A percentile compares a stretch with the other conserved stretches of the same genome.
Evolutionary conservation across 2,888 invertebrate genomes (phyloP).

Genomic region (Leucania comma): DNA sequence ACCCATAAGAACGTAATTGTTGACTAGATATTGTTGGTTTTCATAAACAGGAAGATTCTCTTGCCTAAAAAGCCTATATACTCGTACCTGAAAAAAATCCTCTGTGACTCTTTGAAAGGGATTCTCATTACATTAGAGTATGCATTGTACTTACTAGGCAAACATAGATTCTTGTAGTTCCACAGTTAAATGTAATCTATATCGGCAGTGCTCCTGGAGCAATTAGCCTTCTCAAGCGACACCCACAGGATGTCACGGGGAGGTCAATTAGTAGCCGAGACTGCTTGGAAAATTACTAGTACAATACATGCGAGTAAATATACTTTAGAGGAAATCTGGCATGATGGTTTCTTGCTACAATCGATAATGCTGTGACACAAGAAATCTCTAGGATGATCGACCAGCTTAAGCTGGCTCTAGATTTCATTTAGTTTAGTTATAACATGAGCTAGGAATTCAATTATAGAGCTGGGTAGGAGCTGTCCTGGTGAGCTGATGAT

Average conservation of each 20-base stretch:
- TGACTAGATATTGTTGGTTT: background rate
- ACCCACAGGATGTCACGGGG: slow-evolving; percentile 50
- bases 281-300: slow-evolving; percentile 34
- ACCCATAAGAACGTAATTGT: background rate
- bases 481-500: too few species aligned
- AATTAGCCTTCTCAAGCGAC: slow-evolving; percentile 45
- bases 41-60: background rate
- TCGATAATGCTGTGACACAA: slow-evolving; percentile 8
- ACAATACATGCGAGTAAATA: slow-evolving; percentile 30
- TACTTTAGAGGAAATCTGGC: slow-evolving; percentile 36
- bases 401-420: background rate
- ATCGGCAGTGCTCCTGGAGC: slow-evolving; percentile 13
- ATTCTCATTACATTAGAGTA: slow-evolving; percentile 26
- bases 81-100: background rate
- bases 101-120: slow-evolving; percentile 2
- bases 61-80: background rate
- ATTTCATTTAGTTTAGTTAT: too few species aligned
- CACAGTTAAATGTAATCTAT: slow-evolving; percentile 1
- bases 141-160: background rate
- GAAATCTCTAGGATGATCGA: background rate
- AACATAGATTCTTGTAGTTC: slow-evolving; percentile 16
- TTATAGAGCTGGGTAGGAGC: too few species aligned
- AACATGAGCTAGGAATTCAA: too few species aligned
- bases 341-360: slow-evolving; percentile 15
- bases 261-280: slow-evolving; percentile 49